Evolutionary conservation across 2,113 vertebrate species (phyloP).

Genomic region (Lampris megalopsis): DNA sequence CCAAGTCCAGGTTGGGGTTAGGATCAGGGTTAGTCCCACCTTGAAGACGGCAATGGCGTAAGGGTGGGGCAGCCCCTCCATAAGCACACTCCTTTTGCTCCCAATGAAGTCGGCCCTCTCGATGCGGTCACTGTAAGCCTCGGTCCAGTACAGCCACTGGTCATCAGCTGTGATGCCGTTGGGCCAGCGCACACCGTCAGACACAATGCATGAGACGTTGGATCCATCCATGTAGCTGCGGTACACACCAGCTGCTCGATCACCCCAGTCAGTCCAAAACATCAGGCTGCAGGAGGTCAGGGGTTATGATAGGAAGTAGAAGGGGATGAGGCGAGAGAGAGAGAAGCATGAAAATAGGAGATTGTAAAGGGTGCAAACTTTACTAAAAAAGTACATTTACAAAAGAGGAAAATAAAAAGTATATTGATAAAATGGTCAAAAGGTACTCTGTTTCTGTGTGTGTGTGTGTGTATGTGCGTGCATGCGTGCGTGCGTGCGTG

Average conservation of each 20-base stretch:
- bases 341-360: too few species aligned
- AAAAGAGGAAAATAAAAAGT: not conserved
- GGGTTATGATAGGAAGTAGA: not conserved
- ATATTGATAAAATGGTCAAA: too few species aligned
- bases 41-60: conserved; percentile 98
- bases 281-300: conserved; percentile 84
- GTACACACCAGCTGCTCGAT: conserved; percentile 90
- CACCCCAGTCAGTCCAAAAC: conserved; percentile 99
- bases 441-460: not conserved
- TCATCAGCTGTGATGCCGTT: conserved; percentile 94
- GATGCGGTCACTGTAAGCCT: conserved; percentile 95
- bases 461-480: not conserved
- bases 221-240: conserved; percentile 94
- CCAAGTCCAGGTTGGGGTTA: not conserved
- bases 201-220: conserved; percentile 84
- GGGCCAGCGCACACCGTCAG: conserved; percentile 94
- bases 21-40: conserved; percentile 65
- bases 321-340: too few species aligned
- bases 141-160: conserved; percentile 97
- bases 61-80: conserved; percentile 94
- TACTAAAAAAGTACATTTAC: not conserved
- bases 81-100: conserved; percentile 87
- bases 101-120: conserved; percentile 90
- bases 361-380: too few species aligned
- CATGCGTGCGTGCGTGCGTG: not conserved